A percentile compares a stretch with the other conserved stretches of the same genome.
phyloP scores from a whole-genome alignment of 2,113 vertebrate species.

The Enhydra lutris region DNA sequence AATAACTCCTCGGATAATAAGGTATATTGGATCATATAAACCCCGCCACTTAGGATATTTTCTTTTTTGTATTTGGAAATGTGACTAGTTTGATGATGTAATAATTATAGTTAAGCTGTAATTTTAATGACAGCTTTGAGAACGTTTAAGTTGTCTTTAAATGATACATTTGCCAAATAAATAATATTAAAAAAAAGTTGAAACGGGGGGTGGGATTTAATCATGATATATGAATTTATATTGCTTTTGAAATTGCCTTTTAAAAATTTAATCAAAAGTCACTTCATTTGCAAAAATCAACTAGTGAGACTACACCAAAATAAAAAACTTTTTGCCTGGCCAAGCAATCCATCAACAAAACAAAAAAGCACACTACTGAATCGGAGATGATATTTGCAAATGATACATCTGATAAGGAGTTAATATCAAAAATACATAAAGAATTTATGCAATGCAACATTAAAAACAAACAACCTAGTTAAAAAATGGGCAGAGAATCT shows the following conservation, averaged over 20 bases:
- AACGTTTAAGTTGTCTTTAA: neutral
- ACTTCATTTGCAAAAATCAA: neutral
- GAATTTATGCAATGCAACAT: neutral
- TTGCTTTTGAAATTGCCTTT: constrained; percentile 1
- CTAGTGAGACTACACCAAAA: neutral
- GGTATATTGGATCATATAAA: neutral
- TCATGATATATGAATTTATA: neutral
- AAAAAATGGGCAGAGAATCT: neutral
- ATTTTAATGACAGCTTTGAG: neutral
- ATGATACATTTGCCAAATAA: neutral
- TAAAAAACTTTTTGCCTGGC: neutral
- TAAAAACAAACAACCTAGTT: neutral
- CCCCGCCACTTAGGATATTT: neutral
- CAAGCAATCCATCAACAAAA: neutral
- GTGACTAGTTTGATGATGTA: neutral
- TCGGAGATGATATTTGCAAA: neutral
- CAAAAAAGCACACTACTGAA: neutral
- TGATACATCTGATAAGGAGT: neutral
- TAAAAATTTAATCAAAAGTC: neutral
- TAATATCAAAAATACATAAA: neutral
- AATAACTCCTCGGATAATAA: neutral
- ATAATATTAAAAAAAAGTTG: neutral
- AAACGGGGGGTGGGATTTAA: neutral
- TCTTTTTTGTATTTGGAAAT: constrained; percentile 10
- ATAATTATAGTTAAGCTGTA: neutral